phyloP scores from a whole-genome alignment of 2,888 invertebrate genomes.

The Spisula subtruncata region DNA sequence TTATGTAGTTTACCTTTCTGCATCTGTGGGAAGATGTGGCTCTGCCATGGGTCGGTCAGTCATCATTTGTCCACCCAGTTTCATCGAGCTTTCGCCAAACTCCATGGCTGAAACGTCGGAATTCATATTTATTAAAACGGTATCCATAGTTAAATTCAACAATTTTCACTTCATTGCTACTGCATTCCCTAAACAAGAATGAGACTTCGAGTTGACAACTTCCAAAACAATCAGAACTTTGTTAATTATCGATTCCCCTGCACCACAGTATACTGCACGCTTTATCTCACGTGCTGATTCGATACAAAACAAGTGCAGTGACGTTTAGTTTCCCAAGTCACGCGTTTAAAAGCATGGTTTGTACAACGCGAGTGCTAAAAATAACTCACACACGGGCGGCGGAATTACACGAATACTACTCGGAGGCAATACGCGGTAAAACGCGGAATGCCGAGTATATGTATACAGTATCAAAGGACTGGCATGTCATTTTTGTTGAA shows the following conservation, averaged over 20 bases:
- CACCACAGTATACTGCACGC: conserved; percentile 26
- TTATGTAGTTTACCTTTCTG: conserved; percentile 34
- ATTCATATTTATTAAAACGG: conserved; percentile 3
- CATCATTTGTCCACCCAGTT: background rate
- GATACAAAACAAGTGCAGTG: conserved; percentile 35
- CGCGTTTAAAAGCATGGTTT: conserved; percentile 65
- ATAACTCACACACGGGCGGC: conserved; percentile 36
- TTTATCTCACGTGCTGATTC: conserved; percentile 54
- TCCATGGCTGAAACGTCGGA: conserved; percentile 37
- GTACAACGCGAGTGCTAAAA: conserved; percentile 45
- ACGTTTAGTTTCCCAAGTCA: conserved; percentile 52
- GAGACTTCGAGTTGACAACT: conserved; percentile 4
- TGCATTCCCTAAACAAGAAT: conserved; percentile 7
- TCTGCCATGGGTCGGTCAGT: background rate
- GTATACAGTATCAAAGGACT: background rate
- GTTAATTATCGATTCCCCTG: background rate
- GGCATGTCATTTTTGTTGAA: background rate
- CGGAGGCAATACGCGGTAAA: no score
- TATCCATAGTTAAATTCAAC: background rate
- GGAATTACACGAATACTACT: background rate
- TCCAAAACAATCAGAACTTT: background rate
- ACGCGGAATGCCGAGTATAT: background rate
- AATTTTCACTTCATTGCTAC: conserved; percentile 10
- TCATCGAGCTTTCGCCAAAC: conserved; percentile 20
- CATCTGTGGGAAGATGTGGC: conserved; percentile 7